Conservation (phyloP, 2,113 vertebrate genomes). For the Laticauda laticaudata region DNA sequence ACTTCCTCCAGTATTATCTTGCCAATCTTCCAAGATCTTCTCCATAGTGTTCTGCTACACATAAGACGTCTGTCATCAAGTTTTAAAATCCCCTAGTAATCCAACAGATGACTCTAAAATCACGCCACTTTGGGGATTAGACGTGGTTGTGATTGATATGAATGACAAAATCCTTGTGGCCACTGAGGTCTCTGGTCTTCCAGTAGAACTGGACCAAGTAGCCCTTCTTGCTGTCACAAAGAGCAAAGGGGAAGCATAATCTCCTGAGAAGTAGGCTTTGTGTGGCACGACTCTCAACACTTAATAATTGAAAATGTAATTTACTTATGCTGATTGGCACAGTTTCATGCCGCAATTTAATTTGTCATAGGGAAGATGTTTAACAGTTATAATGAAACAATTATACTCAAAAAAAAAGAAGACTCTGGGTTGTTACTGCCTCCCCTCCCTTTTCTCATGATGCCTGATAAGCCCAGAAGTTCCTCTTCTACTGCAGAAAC, state of each 20-base stretch:
- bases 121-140: not conserved
- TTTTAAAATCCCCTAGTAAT: not conserved
- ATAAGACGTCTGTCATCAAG: not conserved
- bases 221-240: not conserved
- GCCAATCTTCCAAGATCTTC: not conserved
- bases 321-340: constrained; percentile 20
- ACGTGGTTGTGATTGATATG: not conserved
- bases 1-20: not conserved
- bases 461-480: constrained; percentile 6
- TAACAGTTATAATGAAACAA: constrained; percentile 38
- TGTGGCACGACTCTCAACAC: not conserved
- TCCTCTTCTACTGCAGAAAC: constrained; percentile 20
- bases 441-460: not conserved
- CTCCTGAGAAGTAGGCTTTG: constrained; percentile 4
- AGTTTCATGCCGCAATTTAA: constrained; percentile 37
- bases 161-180: not conserved
- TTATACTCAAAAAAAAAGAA: constrained; percentile 25
- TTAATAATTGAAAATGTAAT: constrained; percentile 34
- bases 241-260: constrained; percentile 21
- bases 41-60: too few species aligned
- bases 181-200: not conserved
- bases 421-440: constrained; percentile 16
- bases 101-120: not conserved
- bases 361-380: constrained; percentile 29
- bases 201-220: accelerated